These are phyloP conservation scores for Phyllotreta striolata DNA, from an alignment of 2,888 invertebrate genomes.

Conservation along the genomic window DNA sequence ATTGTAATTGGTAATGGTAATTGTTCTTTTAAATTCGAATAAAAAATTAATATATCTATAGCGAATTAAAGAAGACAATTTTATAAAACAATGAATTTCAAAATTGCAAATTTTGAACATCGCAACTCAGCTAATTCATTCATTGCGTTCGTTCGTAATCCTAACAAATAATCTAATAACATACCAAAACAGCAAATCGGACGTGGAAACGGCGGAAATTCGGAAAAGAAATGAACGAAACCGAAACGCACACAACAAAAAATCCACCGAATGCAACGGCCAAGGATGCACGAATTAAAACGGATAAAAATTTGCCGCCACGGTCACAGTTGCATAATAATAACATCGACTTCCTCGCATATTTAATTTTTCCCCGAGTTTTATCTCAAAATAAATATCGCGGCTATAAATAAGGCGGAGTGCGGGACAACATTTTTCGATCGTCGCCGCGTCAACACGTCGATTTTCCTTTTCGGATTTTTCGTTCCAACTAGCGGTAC, in stretches of 20 bases:
- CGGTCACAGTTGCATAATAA: conserved; percentile 35
- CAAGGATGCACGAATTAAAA: conserved; percentile 5
- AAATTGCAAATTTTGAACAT: too few relatives aligned
- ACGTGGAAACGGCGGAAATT: neutral
- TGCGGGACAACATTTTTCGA: conserved; percentile 1
- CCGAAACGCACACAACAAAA: neutral
- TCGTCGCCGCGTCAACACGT: neutral
- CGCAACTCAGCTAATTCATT: neutral
- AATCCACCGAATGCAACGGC: neutral
- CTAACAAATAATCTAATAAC: neutral
- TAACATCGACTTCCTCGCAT: conserved; percentile 34
- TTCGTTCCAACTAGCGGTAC: conserved; percentile 14
- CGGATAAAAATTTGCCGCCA: conserved; percentile 5
- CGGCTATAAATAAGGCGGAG: conserved; percentile 31
- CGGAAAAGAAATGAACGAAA: neutral
- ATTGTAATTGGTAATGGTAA: too few relatives aligned
- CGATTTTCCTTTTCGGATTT: conserved; percentile 5
- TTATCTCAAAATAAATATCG: conserved; percentile 36
- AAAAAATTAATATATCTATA: too few relatives aligned
- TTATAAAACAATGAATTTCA: too few relatives aligned
- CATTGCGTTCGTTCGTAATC: too few relatives aligned
- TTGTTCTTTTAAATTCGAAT: too few relatives aligned
- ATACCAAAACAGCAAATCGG: conserved; percentile 1
- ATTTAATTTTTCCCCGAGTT: conserved; percentile 28
- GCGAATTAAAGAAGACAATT: too few relatives aligned